phyloP scores from a whole-genome alignment of 2,888 invertebrate species.

The Macrosoma leucophasiata region DNA sequence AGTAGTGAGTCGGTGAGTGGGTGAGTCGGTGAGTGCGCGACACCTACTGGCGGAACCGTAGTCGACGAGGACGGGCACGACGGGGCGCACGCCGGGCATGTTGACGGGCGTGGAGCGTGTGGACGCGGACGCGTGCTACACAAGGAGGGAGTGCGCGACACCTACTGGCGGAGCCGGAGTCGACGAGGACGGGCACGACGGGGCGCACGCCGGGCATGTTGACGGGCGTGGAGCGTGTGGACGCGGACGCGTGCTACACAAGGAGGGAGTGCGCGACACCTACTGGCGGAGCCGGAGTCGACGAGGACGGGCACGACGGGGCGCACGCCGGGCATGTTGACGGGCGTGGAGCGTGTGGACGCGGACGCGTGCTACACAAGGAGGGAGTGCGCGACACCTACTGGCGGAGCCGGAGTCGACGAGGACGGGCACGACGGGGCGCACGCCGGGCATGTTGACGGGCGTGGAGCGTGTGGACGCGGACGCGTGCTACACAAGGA shows the following conservation, averaged over 20 bases:
- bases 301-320: not conserved
- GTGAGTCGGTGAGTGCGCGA: no score
- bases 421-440: not conserved
- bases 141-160: no score
- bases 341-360: conserved; percentile 83
- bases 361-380: no score
- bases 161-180: conserved; percentile 89
- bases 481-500: no score
- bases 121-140: conserved; percentile 78
- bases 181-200: conserved; percentile 35
- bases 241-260: no score
- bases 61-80: conserved; percentile 89
- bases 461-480: conserved; percentile 83
- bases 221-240: conserved; percentile 86
- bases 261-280: no score
- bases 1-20: no score
- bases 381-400: no score
- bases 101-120: conserved; percentile 95
- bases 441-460: conserved; percentile 88
- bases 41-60: conserved; percentile 89
- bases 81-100: conserved; percentile 82
- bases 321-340: conserved; percentile 87
- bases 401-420: conserved; percentile 88
- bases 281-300: conserved; percentile 90
- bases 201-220: conserved; percentile 84